Base-by-base conservation (phyloP, 2,113 vertebrate species). In the Myotis davidii region DNA sequence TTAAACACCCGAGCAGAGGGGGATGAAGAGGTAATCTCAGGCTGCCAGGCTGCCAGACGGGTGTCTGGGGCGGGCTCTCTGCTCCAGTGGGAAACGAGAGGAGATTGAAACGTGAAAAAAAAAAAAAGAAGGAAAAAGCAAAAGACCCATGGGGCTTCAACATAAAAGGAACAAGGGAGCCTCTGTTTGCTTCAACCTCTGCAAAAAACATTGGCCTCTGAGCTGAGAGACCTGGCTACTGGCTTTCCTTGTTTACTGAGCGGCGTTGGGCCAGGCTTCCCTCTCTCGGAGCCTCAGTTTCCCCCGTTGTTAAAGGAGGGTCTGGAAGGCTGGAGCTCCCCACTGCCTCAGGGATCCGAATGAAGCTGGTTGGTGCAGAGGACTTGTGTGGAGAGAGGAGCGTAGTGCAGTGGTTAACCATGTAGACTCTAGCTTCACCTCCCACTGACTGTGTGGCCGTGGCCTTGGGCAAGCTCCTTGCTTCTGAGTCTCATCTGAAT, bases 1-100 rank as follows among this genome's bases (percentile, higher is more conserved):
- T 95, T 95, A 95, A 97, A 96, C 87, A 97, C 90, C 82, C 39
- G 94, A 88, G 77, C 81, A 92, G 87, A 92, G 79, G 6, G 50
- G 42, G 88, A 90, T 92, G 86, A 92, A 94, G 90, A 94, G 94
- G 94, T 85, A 83, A 96, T 82, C 77, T 97, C 81, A 89, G 94
- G 93, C 86, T 93, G 96, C 76, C 70, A 93, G 95, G 89, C 90
- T 95, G 93, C 65, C 91, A 94, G 83, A 95, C 2, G 3, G 16
- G 88, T 82, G 87, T 94, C 88, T 89, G 91, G 39, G 87, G 69
- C 34, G 1, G 25, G 61, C 14, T 67, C 77, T 83, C 72, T 94
- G 65, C 65, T 85, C 77, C 84, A 81, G 42, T 88, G 89, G 82
- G 88, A 88, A 87, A 84, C 4, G 27, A 13, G 56, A 93, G 70